Evolutionary conservation across 1,140 invertebrate genomes (phyloP).

Genomic region (Holcopasites calliopsidis): DNA sequence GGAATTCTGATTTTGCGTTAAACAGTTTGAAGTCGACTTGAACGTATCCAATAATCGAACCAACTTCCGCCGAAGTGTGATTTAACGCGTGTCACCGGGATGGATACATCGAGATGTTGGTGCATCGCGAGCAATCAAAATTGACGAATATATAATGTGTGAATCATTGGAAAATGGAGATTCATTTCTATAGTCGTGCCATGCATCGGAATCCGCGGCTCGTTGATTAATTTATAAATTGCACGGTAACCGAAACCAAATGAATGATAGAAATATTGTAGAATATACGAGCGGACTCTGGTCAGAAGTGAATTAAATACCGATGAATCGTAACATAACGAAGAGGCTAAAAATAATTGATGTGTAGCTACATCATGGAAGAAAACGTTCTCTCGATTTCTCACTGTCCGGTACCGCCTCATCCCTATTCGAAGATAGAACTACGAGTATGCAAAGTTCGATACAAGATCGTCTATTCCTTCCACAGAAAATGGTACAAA

Average conservation of each 20-base stretch:
- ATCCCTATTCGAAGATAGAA: no score
- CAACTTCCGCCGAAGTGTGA: background rate
- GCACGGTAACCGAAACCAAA: background rate
- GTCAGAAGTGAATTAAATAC: no score
- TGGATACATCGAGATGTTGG: background rate
- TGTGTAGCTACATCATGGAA: no score
- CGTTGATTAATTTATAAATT: background rate
- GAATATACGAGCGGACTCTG: no score
- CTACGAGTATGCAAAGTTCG: no score
- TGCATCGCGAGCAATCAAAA: background rate
- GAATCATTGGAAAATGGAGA: background rate
- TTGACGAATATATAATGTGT: constrained; percentile 1
- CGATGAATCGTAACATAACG: no score
- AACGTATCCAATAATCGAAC: background rate
- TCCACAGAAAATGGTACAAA: background rate
- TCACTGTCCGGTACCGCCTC: no score
- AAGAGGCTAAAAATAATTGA: no score
- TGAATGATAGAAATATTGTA: no score
- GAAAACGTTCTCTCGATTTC: no score
- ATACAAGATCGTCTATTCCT: background rate
- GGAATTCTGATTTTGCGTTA: background rate
- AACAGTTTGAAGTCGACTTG: background rate
- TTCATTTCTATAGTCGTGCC: background rate
- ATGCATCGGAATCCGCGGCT: background rate
- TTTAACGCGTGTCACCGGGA: background rate